A percentile compares a stretch with the other conserved stretches of the same genome.
phyloP scores from a whole-genome alignment of 2,113 vertebrate species.

The Climacteris rufus region DNA sequence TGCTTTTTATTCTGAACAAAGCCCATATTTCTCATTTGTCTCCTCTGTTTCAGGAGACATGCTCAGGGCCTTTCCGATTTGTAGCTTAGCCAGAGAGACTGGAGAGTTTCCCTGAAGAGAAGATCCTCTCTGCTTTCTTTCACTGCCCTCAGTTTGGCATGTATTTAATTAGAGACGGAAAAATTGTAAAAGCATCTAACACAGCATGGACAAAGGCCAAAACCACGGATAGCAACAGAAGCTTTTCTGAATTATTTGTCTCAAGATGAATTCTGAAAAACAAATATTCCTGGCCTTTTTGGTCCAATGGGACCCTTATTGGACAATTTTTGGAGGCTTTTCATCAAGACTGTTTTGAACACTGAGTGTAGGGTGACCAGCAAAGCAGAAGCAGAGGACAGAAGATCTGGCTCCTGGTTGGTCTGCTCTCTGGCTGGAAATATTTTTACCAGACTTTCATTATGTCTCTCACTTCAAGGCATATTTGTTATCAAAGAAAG shows the following conservation, averaged over 20 bases:
- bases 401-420: not conserved
- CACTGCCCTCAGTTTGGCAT: not conserved
- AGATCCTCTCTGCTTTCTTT: not conserved
- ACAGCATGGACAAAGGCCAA: not conserved
- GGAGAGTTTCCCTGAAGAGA: not conserved
- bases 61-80: not conserved
- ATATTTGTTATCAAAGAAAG: not conserved
- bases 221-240: not conserved
- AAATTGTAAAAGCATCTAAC: not conserved
- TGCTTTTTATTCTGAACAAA: constrained; percentile 21
- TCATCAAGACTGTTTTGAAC: not conserved
- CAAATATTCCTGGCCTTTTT: not conserved
- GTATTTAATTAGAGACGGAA: not conserved
- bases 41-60: not conserved
- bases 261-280: not conserved
- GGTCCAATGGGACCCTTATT: not conserved
- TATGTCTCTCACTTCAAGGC: not conserved
- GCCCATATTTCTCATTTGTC: not conserved
- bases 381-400: not conserved
- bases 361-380: not conserved
- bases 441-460: not conserved
- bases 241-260: not conserved
- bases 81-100: not conserved
- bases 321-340: not conserved
- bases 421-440: not conserved